phyloP scores from a whole-genome alignment of 2,888 invertebrate genomes.

The Acleris holmiana region DNA sequence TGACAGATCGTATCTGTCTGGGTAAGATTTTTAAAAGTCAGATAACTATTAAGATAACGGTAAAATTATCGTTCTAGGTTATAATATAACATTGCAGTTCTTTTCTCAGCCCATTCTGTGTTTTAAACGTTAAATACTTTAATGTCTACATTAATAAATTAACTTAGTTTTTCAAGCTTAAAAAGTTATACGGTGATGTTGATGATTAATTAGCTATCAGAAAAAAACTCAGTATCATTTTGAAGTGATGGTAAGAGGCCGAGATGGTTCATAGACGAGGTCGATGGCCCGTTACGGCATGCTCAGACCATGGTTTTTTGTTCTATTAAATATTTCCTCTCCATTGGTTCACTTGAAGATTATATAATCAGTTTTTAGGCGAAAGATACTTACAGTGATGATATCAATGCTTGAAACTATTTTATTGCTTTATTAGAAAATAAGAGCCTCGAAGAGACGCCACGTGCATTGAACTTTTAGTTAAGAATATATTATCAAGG shows the following conservation, averaged over 20 bases:
- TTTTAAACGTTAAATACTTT: neutral
- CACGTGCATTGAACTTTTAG: no score
- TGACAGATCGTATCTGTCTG: slow-evolving; percentile 4
- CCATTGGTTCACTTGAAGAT: slow-evolving; percentile 21
- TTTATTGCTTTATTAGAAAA: no score
- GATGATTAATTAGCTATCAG: slow-evolving; percentile 38
- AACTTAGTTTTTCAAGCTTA: neutral
- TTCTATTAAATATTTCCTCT: slow-evolving; percentile 60
- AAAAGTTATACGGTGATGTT: slow-evolving; percentile 22
- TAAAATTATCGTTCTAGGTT: slow-evolving; percentile 4
- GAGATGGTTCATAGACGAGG: slow-evolving; percentile 59
- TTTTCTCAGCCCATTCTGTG: neutral
- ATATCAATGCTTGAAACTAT: neutral
- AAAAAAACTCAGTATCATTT: slow-evolving; percentile 51
- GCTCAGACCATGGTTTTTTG: slow-evolving; percentile 51
- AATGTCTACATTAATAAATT: slow-evolving; percentile 12
- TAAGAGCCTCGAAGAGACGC: no score
- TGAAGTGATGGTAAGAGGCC: slow-evolving; percentile 58
- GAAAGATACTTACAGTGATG: neutral
- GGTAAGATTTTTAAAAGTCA: neutral
- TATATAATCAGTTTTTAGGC: slow-evolving; percentile 18
- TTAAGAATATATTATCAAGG: no score
- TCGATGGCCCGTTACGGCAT: slow-evolving; percentile 73
- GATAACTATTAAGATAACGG: neutral
- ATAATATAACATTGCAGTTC: neutral